phyloP scores from a whole-genome alignment of 2,113 vertebrate genomes.

The Salvelinus sp. region DNA sequence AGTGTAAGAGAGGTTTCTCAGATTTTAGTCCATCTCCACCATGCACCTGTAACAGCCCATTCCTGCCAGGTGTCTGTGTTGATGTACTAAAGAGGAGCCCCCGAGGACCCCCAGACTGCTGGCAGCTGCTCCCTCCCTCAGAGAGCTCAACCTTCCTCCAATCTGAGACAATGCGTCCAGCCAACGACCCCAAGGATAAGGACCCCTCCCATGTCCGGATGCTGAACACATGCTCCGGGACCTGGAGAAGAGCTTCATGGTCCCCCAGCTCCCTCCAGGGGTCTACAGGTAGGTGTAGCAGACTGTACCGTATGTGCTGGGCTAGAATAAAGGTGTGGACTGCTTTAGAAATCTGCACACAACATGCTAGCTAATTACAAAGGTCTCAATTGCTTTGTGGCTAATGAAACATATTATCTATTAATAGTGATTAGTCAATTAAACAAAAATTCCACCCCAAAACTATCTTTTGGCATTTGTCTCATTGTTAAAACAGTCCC shows the following conservation, averaged over 20 bases:
- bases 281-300: slow-evolving; percentile 81
- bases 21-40: not conserved
- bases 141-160: slow-evolving; percentile 85
- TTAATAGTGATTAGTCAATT: too few species aligned
- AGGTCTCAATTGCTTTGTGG: too few species aligned
- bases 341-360: too few species aligned
- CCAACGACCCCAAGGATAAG: slow-evolving; percentile 88
- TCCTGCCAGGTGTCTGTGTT: too few species aligned
- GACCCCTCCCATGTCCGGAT: slow-evolving; percentile 84
- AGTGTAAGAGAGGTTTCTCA: not conserved
- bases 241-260: slow-evolving; percentile 87
- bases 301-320: too few species aligned
- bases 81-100: slow-evolving; percentile 65
- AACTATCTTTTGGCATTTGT: too few species aligned
- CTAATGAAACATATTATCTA: too few species aligned
- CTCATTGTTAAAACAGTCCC: too few species aligned
- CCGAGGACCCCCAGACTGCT: slow-evolving; percentile 63
- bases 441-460: too few species aligned
- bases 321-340: too few species aligned
- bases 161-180: slow-evolving; percentile 92
- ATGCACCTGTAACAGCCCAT: too few species aligned
- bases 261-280: slow-evolving; percentile 77
- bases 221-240: slow-evolving; percentile 89
- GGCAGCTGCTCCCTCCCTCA: slow-evolving; percentile 70
- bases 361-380: too few species aligned